These are phyloP conservation scores for Hyperoplus lanceolatus DNA, from an alignment of 2,797 vertebrate genomes.

Conservation along the genomic window DNA sequence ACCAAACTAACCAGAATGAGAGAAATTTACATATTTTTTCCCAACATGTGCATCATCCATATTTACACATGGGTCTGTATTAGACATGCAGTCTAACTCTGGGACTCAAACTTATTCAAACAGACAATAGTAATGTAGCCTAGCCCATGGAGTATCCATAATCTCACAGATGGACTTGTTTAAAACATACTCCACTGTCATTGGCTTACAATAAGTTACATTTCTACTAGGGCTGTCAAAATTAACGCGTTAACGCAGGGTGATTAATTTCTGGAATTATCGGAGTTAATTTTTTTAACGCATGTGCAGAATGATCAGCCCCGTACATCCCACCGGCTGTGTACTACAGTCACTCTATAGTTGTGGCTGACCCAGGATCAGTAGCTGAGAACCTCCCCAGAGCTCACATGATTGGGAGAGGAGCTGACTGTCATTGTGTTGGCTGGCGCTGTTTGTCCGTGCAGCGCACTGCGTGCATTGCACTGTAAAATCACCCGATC, in stretches of 20 bases:
- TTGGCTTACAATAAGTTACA: background rate
- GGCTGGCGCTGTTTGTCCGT: too few species aligned
- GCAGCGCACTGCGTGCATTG: too few species aligned
- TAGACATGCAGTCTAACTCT: background rate
- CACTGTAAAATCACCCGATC: too few species aligned
- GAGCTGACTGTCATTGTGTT: too few species aligned
- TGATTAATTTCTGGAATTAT: too few species aligned
- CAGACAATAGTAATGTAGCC: background rate
- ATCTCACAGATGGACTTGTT: background rate
- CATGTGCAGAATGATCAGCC: too few species aligned
- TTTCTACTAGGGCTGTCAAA: background rate
- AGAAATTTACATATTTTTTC: background rate
- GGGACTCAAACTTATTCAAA: background rate
- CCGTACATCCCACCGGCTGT: too few species aligned
- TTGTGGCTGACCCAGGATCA: too few species aligned
- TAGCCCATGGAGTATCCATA: background rate
- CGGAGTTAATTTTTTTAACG: too few species aligned
- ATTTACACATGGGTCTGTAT: background rate
- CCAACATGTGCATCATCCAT: background rate
- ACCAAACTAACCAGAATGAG: background rate
- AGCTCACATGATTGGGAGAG: too few species aligned
- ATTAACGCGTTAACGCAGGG: background rate
- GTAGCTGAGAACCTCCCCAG: too few species aligned
- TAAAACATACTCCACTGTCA: background rate
- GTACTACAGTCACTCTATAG: too few species aligned